These are phyloP conservation scores for Drosophila rellima DNA, from an alignment of 2,888 invertebrate genomes.

Conservation along the genomic window DNA sequence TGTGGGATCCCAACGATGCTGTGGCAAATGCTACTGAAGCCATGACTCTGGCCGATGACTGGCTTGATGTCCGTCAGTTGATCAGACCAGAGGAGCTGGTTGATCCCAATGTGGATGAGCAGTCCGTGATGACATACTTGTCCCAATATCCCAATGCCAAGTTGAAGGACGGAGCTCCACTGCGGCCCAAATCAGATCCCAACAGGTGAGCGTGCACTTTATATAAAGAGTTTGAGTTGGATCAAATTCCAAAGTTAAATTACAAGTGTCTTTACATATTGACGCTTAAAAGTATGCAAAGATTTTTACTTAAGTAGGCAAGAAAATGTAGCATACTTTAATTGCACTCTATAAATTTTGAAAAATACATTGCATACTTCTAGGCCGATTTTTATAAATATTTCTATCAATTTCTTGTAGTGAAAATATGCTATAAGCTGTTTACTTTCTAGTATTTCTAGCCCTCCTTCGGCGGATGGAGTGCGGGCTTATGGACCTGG, in stretches of 20 bases:
- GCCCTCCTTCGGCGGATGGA: neutral
- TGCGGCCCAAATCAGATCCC: constrained; percentile 92
- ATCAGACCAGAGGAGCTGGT: constrained; percentile 96
- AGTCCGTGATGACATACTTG: constrained; percentile 97
- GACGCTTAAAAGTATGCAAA: constrained; percentile 16
- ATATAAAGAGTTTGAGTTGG: neutral
- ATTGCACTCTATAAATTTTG: neutral
- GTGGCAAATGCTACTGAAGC: constrained; percentile 95
- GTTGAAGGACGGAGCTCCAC: constrained; percentile 92
- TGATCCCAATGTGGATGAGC: constrained; percentile 96
- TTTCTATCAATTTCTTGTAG: neutral
- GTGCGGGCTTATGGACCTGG: constrained; percentile 88
- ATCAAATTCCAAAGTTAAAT: neutral
- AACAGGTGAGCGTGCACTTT: constrained; percentile 87
- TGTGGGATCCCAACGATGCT: constrained; percentile 93
- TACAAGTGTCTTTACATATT: accelerated
- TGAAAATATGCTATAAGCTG: neutral
- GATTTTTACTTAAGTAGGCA: neutral
- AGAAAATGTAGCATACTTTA: constrained; percentile 27
- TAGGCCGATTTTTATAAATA: neutral
- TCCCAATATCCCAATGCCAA: constrained; percentile 96
- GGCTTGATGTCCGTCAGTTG: constrained; percentile 94
- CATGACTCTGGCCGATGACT: constrained; percentile 95
- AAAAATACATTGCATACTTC: neutral
- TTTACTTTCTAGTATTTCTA: neutral